phyloP scores from a whole-genome alignment of 2,113 vertebrate species.

The Morone saxatilis region DNA sequence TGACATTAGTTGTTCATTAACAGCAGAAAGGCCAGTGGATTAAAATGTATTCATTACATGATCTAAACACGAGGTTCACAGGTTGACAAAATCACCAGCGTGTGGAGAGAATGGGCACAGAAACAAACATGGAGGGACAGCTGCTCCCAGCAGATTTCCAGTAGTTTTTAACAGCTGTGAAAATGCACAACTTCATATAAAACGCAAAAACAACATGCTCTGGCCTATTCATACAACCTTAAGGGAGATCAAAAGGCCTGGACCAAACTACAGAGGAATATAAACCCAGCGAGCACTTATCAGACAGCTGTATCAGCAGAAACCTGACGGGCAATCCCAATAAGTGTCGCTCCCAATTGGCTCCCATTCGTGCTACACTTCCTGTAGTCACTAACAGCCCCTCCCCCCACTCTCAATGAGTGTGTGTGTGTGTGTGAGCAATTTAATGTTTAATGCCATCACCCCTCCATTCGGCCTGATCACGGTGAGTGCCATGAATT shows the following conservation, averaged over 20 bases:
- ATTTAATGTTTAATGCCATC: constrained; percentile 87
- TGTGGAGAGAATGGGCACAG: background rate
- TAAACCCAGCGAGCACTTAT: constrained; percentile 69
- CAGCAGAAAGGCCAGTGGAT: background rate
- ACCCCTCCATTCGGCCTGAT: constrained; percentile 78
- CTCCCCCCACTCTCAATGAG: constrained; percentile 57
- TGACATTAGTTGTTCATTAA: constrained; percentile 26
- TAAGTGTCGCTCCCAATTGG: constrained; percentile 81
- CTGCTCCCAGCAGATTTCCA: background rate
- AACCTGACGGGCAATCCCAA: constrained; percentile 76
- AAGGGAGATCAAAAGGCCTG: constrained; percentile 48
- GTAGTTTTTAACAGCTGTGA: background rate
- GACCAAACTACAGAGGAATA: constrained; percentile 43
- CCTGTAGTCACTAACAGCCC: constrained; percentile 75
- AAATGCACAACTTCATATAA: constrained; percentile 6
- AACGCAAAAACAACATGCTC: constrained; percentile 18
- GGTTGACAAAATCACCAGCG: no score
- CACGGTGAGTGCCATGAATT: constrained; percentile 84
- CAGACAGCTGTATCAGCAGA: constrained; percentile 80
- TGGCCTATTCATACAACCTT: background rate
- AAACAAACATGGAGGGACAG: no score
- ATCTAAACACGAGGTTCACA: background rate
- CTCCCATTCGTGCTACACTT: constrained; percentile 73
- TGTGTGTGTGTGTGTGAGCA: constrained; percentile 65
- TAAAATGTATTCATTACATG: background rate